Evolutionary conservation across 2,113 vertebrate species (phyloP).

Genomic region (Leptobrachium ailaonicum): DNA sequence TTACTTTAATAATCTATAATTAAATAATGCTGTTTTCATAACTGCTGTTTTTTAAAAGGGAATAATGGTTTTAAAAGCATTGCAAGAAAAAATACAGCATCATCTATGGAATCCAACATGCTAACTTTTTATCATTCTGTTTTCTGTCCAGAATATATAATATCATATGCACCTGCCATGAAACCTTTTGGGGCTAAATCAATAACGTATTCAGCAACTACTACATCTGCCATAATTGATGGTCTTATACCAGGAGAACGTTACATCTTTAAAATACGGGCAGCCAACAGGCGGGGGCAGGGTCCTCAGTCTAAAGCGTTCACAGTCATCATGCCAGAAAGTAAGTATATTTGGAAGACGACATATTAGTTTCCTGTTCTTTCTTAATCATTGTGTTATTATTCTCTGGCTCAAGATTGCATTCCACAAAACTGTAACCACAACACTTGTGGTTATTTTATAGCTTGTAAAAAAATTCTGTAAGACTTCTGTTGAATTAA

Average conservation of each 20-base stretch:
- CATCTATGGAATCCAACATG: no score
- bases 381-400: neutral
- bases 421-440: neutral
- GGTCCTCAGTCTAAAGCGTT: slow-evolving; percentile 94
- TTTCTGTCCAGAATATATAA: slow-evolving; percentile 89
- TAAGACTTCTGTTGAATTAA: no score
- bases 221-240: slow-evolving; percentile 83
- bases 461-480: neutral
- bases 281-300: slow-evolving; percentile 87
- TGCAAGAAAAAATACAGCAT: no score
- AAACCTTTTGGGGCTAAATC: slow-evolving; percentile 96
- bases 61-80: no score
- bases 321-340: slow-evolving; percentile 82
- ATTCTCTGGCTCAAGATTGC: slow-evolving; percentile 1
- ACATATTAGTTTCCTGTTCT: neutral
- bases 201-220: slow-evolving; percentile 80
- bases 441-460: neutral
- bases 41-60: no score
- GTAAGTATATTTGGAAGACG: slow-evolving; percentile 67
- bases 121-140: neutral
- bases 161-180: slow-evolving; percentile 95
- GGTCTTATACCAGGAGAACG: slow-evolving; percentile 89
- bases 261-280: slow-evolving; percentile 96
- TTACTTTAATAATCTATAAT: no score
- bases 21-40: no score